Percentiles rank a stretch among this genome's conserved stretches.
Evolutionary conservation across 2,888 invertebrate genomes (phyloP).

Genomic region (Erebia aethiops): DNA sequence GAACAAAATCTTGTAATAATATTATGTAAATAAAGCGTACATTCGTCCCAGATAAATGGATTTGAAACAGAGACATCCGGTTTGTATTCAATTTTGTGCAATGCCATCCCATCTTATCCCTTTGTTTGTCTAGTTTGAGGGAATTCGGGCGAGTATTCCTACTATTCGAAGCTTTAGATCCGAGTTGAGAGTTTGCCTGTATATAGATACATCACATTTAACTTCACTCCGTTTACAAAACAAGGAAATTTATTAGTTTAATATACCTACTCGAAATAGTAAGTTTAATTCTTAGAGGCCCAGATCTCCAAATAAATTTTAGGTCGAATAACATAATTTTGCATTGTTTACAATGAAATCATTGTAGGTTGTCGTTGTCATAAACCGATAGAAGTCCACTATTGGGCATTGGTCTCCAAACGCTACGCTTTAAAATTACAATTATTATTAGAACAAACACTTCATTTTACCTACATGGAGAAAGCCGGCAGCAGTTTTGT

Average conservation of each 20-base stretch:
- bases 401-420: too few relatives aligned
- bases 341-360: too few relatives aligned
- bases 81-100: slow-evolving; percentile 38
- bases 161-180: slow-evolving; percentile 30
- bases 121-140: slow-evolving; percentile 40
- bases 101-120: slow-evolving; percentile 35
- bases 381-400: too few relatives aligned
- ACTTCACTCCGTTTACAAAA: not conserved
- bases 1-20: not conserved
- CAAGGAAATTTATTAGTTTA: not conserved
- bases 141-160: slow-evolving; percentile 38
- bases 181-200: not conserved
- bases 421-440: too few relatives aligned
- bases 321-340: too few relatives aligned
- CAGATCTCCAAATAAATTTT: too few relatives aligned
- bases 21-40: not conserved
- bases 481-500: not conserved
- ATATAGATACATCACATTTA: not conserved
- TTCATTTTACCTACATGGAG: not conserved
- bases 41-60: not conserved
- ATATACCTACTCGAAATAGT: too few relatives aligned
- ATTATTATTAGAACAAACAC: not conserved
- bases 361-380: too few relatives aligned
- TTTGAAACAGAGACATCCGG: slow-evolving; percentile 13
- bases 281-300: too few relatives aligned